phyloP scores from a whole-genome alignment of 2,888 invertebrate species.

The Agrilus biguttatus region DNA sequence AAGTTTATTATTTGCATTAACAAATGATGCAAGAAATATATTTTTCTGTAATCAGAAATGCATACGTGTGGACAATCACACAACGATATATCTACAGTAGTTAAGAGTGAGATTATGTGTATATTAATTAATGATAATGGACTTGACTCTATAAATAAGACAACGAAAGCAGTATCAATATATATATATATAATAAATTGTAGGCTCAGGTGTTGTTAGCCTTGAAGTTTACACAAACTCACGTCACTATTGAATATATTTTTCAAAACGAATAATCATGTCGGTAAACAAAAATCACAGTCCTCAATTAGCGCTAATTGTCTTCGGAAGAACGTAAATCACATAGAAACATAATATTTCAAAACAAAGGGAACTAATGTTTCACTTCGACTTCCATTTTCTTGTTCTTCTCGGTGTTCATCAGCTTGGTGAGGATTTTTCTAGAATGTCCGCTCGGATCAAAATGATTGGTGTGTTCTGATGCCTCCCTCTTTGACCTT shows the following conservation, averaged over 20 bases:
- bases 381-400: constrained; percentile 35
- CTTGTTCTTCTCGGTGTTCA: constrained; percentile 73
- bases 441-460: constrained; percentile 89
- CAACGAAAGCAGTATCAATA: background rate
- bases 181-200: background rate
- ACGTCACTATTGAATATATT: background rate
- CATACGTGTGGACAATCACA: background rate
- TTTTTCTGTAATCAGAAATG: background rate
- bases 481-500: constrained; percentile 76
- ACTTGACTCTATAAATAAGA: no score
- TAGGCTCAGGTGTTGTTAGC: no score
- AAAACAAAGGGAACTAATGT: constrained; percentile 10
- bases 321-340: constrained; percentile 1
- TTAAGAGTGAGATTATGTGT: background rate
- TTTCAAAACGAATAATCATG: background rate
- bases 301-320: constrained; percentile 6
- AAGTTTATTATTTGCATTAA: no score
- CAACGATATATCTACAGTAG: background rate
- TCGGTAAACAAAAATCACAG: no score
- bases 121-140: background rate
- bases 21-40: no score
- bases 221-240: no score
- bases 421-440: constrained; percentile 74
- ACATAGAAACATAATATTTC: background rate
- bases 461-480: constrained; percentile 77